Evolutionary conservation across 2,797 vertebrate genomes (phyloP).

Genomic region (Thamnophis elegans): DNA sequence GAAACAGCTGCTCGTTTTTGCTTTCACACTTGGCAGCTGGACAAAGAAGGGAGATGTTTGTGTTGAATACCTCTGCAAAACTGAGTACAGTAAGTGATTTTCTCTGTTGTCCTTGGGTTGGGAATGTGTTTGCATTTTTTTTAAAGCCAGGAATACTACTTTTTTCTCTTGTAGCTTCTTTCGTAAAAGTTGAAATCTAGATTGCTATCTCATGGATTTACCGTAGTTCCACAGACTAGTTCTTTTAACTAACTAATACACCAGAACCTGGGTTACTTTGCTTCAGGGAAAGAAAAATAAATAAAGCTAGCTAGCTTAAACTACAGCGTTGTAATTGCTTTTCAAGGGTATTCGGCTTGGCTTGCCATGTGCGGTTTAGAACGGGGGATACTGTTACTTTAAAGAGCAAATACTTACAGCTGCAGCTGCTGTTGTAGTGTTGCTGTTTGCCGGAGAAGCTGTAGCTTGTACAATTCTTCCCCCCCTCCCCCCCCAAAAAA

Average conservation of each 20-base stretch:
- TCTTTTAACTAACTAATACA: conserved; percentile 18
- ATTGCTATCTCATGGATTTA: conserved; percentile 45
- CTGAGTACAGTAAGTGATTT: conserved; percentile 74
- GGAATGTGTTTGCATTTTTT: not conserved
- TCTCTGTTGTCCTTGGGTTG: conserved; percentile 27
- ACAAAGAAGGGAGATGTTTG: conserved; percentile 73
- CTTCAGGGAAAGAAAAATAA: not conserved
- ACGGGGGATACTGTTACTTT: not conserved
- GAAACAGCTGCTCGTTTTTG: conserved; percentile 78
- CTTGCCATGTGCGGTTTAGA: not conserved
- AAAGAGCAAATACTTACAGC: not conserved
- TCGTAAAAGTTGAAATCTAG: not conserved
- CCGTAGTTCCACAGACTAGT: not conserved
- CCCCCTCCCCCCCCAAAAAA: too few relatives aligned
- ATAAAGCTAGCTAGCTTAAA: not conserved
- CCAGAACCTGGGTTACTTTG: conserved; percentile 10
- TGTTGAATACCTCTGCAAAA: conserved; percentile 65
- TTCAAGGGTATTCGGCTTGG: not conserved
- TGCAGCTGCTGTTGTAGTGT: not conserved
- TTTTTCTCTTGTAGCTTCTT: conserved; percentile 51
- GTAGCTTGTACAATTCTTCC: not conserved
- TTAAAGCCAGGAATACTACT: conserved; percentile 24
- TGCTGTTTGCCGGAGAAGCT: not conserved
- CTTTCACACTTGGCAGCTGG: conserved; percentile 75
- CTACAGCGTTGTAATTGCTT: not conserved